Percentiles rank a stretch among this genome's conserved stretches.
Evolutionary conservation across 2,797 vertebrate genomes (phyloP).

Genomic region (Acestrorhynchus altus): DNA sequence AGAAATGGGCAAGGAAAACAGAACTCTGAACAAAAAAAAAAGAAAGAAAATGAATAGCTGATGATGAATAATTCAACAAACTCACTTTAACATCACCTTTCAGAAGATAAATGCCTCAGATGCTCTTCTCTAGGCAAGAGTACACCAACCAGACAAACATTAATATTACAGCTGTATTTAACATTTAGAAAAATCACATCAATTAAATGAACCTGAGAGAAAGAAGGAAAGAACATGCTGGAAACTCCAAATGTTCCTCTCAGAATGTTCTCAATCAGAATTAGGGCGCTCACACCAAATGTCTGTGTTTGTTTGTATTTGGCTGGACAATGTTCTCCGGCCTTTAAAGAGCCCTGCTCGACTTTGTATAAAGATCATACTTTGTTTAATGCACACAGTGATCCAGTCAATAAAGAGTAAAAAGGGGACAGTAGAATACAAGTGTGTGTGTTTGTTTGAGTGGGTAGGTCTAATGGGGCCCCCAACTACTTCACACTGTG

Average conservation of each 20-base stretch:
- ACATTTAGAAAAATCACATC: too few relatives aligned
- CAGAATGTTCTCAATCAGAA: too few relatives aligned
- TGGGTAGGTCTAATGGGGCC: neutral
- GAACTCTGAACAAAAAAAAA: neutral
- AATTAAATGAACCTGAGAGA: too few relatives aligned
- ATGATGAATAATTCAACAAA: neutral
- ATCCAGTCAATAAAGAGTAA: neutral
- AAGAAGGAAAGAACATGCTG: too few relatives aligned
- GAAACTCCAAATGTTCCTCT: too few relatives aligned
- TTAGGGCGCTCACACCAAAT: too few relatives aligned
- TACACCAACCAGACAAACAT: too few relatives aligned
- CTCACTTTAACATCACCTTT: neutral
- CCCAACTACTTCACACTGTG: neutral
- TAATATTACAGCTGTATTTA: too few relatives aligned
- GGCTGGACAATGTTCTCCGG: too few relatives aligned
- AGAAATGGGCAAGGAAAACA: neutral
- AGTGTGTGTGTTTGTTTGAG: too few relatives aligned
- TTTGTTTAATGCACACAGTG: neutral
- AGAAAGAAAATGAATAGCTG: neutral
- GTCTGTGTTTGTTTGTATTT: too few relatives aligned
- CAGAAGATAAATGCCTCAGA: neutral
- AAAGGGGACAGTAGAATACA: conserved; percentile 18
- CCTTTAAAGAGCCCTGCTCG: neutral
- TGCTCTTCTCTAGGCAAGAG: too few relatives aligned
- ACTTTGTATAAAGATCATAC: neutral